Base-by-base conservation (phyloP, 2,888 invertebrate genomes). In the Heliconius ethilla region DNA sequence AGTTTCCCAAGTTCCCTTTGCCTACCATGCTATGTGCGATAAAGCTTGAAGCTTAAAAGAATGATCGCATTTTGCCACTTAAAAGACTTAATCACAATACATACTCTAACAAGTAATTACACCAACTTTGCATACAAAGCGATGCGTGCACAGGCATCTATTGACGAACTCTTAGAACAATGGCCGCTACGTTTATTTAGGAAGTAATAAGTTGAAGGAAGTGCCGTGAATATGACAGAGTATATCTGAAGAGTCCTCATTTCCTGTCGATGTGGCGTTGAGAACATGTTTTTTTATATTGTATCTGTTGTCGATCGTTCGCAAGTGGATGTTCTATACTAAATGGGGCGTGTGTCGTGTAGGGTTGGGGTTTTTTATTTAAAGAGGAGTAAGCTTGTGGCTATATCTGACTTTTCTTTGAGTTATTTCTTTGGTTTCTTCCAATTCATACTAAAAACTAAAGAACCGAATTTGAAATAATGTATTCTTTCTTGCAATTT, bases 141-240 rank as follows among this genome's bases (percentile, higher is more conserved):
- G 18, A 40, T 63, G 59, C 40, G 37, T 73, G 62, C n/a, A 62
- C 62, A 40, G 33, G 55, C 29, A 72, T 74, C 63, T 63, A 74
- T 74, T 37, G 63, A 63, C 27, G 45, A 74, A 45, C 63, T 63
- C 33, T 74, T 33, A 63, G 27, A 77, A 82, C 82, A 83, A 82
- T 82, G 78, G 79, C 70, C 82, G 79, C 75, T 78, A 62, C 75
- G 81, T 79, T 81, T 79, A 79, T 75, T 51, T 76, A 81, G 81
- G 83, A 83, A 81, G 82, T 80, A 77, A 76, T 82, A 81, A 80
- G 75, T 72, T 65, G 63, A 70, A 81, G 82, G 82, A 81, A 77
- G 81, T 76, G 75, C 72, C 51, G 70, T 72, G 75, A 76, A 78
- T 72, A 76, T 81, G 76, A 76, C 75, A 77, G 75, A 77, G 80